These are phyloP conservation scores for Xenops minutus DNA, from an alignment of 2,797 vertebrate species.

Conservation along the genomic window DNA sequence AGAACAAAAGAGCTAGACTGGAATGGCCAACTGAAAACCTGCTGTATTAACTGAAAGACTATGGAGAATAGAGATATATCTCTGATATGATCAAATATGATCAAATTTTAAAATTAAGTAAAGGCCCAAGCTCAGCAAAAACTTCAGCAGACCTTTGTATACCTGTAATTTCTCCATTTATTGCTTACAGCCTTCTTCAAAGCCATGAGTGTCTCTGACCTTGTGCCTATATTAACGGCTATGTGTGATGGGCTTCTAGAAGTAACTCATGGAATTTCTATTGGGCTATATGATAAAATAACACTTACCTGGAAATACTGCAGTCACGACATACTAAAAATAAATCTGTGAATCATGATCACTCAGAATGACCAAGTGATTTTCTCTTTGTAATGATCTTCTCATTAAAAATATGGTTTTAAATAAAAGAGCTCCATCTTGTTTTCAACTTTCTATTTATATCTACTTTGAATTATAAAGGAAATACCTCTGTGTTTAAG, in stretches of 20 bases:
- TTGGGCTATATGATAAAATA: background rate
- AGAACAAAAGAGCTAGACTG: background rate
- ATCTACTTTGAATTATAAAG: constrained; percentile 1
- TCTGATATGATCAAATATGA: background rate
- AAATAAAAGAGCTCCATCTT: background rate
- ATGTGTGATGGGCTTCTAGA: background rate
- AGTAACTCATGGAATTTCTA: background rate
- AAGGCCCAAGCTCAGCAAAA: background rate
- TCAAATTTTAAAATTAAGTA: background rate
- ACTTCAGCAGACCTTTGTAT: background rate
- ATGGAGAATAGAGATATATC: background rate
- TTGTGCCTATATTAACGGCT: background rate
- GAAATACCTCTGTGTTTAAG: constrained; percentile 31
- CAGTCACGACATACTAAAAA: background rate
- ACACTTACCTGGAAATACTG: background rate
- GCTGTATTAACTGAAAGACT: background rate
- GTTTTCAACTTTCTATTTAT: background rate
- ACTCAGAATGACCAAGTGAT: background rate
- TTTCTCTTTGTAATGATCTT: background rate
- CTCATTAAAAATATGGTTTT: constrained; percentile 16
- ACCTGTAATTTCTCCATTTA: background rate
- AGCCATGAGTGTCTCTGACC: background rate
- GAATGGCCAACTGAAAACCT: background rate
- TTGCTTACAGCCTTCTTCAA: background rate
- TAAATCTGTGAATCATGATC: background rate